A percentile compares a stretch with the other conserved stretches of the same genome.
These are phyloP conservation scores for Meles meles DNA, from an alignment of 2,113 vertebrate genomes.

Conservation along the genomic window DNA sequence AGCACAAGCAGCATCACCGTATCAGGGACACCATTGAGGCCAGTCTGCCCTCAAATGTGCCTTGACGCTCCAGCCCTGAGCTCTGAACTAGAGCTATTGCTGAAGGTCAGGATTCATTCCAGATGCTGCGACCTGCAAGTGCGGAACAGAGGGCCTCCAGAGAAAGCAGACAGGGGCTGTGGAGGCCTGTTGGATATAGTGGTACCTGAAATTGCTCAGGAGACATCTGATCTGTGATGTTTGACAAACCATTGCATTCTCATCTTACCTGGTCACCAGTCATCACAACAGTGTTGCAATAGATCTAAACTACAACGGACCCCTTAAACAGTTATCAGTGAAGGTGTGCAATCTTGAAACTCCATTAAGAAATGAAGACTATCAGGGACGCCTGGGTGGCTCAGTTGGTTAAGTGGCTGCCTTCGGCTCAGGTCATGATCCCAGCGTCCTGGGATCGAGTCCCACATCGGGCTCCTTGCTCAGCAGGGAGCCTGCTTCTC, in stretches of 20 bases:
- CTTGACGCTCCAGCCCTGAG: not conserved
- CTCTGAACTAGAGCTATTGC: not conserved
- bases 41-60: not conserved
- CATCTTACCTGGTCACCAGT: not conserved
- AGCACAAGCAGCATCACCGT: not conserved
- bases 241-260: not conserved
- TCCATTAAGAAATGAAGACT: slow-evolving; percentile 29
- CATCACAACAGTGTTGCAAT: not conserved
- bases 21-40: not conserved
- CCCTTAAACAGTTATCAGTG: not conserved
- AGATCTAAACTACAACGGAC: not conserved
- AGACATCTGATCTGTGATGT: not conserved
- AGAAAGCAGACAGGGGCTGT: not conserved
- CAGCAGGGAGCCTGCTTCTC: too few species aligned
- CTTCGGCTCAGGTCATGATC: too few species aligned
- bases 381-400: too few species aligned
- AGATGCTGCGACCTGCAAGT: not conserved
- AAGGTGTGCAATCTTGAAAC: not conserved
- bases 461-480: too few species aligned
- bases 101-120: not conserved
- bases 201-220: not conserved
- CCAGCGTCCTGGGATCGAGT: too few species aligned
- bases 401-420: too few species aligned
- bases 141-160: not conserved
- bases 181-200: not conserved